Conservation (phyloP, 2,888 invertebrate species). For the Drosophila mettleri region DNA sequence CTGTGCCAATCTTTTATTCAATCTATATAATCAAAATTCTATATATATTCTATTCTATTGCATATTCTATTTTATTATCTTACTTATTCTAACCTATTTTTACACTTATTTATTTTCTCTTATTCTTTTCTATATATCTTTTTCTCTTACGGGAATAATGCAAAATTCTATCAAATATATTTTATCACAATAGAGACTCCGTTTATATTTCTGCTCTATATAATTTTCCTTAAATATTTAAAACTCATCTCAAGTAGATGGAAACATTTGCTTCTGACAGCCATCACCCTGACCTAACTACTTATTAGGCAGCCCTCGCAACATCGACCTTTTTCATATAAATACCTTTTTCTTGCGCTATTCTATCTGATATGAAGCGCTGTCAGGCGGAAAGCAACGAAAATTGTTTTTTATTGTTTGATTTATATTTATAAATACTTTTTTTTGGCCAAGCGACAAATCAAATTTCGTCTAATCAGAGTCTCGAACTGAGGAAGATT, state of each 20-base stretch:
- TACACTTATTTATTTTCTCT: too few relatives aligned
- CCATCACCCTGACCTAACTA: background rate
- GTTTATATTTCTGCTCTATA: too few relatives aligned
- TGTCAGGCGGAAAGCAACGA: constrained; percentile 32
- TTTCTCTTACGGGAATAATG: too few relatives aligned
- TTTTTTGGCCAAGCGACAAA: constrained; percentile 4
- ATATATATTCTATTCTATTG: background rate
- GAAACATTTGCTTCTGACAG: background rate
- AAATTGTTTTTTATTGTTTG: constrained; percentile 6
- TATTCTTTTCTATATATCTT: too few relatives aligned
- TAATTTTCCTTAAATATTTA: too few relatives aligned
- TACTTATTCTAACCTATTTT: too few relatives aligned
- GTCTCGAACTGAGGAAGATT: constrained; percentile 27
- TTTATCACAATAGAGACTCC: too few relatives aligned
- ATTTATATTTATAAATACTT: background rate
- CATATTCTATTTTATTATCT: too few relatives aligned
- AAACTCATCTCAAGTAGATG: too few relatives aligned
- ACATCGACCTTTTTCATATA: background rate
- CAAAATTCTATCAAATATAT: too few relatives aligned
- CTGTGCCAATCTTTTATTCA: too few relatives aligned
- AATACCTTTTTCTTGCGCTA: background rate
- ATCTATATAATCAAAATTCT: too few relatives aligned
- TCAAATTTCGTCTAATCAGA: constrained; percentile 18
- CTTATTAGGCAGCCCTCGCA: constrained; percentile 6
- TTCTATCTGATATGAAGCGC: constrained; percentile 18